Evolutionary conservation across 1,140 invertebrate species (phyloP).

Genomic region (Drosophila nannoptera): DNA sequence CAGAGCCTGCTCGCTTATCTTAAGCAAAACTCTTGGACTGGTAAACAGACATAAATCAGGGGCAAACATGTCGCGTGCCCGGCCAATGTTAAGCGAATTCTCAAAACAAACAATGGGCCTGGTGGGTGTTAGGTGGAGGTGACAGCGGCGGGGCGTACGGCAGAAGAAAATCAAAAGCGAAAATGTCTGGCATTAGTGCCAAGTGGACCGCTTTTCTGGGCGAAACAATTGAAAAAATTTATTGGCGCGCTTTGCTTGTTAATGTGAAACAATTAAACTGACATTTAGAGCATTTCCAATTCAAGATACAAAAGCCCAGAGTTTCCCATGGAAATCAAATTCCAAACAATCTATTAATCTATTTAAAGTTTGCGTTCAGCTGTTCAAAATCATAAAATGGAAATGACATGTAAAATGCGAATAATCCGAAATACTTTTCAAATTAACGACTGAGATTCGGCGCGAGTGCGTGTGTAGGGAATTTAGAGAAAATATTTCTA

Average conservation of each 20-base stretch:
- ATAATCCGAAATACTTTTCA: conserved; percentile 51
- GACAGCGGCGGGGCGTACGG: neutral
- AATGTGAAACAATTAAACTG: conserved; percentile 43
- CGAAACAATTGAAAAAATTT: conserved; percentile 46
- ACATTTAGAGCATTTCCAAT: conserved; percentile 25
- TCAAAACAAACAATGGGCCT: conserved; percentile 31
- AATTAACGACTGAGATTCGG: conserved; percentile 64
- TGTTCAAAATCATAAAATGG: conserved; percentile 41
- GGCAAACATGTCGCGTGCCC: conserved; percentile 56
- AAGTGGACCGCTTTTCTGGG: conserved; percentile 33
- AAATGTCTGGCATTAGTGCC: conserved; percentile 25
- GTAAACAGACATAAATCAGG: conserved; percentile 64
- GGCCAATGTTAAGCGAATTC: conserved; percentile 32
- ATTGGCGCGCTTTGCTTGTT: conserved; percentile 45
- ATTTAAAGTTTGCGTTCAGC: conserved; percentile 43
- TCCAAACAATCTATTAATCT: conserved; percentile 8
- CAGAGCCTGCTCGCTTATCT: neutral
- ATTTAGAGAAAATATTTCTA: conserved; percentile 11
- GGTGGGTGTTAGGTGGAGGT: neutral
- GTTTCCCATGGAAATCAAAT: neutral
- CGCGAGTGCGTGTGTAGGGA: conserved; percentile 55
- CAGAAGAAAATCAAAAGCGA: conserved; percentile 2
- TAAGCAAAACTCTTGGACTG: conserved; percentile 11
- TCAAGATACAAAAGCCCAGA: neutral
- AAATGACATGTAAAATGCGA: conserved; percentile 60